These are phyloP conservation scores for Hipparchia semele DNA, from an alignment of 2,888 invertebrate genomes.

Conservation along the genomic window DNA sequence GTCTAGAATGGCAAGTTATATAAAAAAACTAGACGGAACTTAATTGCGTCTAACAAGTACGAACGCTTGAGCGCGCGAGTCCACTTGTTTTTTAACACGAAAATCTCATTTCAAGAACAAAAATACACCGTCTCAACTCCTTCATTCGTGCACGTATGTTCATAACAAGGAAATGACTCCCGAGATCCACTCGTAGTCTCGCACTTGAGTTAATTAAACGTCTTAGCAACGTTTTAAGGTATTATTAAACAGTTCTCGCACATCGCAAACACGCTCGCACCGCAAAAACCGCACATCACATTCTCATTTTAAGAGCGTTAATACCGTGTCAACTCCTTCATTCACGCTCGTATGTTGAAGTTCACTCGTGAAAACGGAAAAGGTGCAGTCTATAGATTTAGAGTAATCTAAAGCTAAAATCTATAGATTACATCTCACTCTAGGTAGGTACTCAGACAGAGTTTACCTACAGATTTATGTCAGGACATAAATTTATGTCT, in stretches of 20 bases:
- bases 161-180: conserved; percentile 59
- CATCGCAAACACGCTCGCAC: too few relatives aligned
- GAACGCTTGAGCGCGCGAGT: conserved; percentile 28
- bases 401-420: too few relatives aligned
- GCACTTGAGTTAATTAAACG: conserved; percentile 68
- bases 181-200: conserved; percentile 25
- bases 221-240: conserved; percentile 53
- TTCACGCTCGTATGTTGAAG: too few relatives aligned
- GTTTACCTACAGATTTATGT: too few relatives aligned
- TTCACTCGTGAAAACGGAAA: too few relatives aligned
- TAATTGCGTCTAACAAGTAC: conserved; percentile 19
- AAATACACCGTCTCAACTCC: conserved; percentile 44
- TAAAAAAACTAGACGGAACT: conserved; percentile 13
- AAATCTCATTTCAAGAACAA: conserved; percentile 43
- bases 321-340: too few relatives aligned
- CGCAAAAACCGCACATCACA: too few relatives aligned
- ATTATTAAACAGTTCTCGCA: conserved; percentile 48
- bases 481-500: too few relatives aligned
- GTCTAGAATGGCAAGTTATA: background rate
- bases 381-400: too few relatives aligned
- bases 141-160: conserved; percentile 59
- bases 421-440: too few relatives aligned
- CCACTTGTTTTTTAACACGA: conserved; percentile 31
- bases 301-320: too few relatives aligned
- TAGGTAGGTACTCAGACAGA: too few relatives aligned